Conservation (phyloP, 1,140 invertebrate genomes). For the Frieseomelitta varia region DNA sequence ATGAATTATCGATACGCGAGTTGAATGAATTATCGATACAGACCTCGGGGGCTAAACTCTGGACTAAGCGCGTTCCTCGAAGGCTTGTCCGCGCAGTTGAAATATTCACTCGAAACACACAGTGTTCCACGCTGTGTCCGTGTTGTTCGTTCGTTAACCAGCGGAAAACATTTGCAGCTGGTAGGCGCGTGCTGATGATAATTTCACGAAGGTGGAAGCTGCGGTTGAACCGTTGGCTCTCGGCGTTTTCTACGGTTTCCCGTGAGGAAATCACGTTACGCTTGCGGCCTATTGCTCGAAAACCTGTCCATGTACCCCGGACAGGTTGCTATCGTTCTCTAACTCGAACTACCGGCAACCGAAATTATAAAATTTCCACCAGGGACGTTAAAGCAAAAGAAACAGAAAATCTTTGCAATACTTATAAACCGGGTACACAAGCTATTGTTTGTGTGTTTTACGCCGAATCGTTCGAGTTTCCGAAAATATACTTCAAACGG, state of each 20-base stretch:
- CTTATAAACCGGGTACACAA: too few relatives aligned
- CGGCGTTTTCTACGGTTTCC: neutral
- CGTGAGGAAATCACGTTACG: neutral
- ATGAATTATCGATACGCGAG: neutral
- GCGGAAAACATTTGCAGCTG: neutral
- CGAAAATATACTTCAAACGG: too few relatives aligned
- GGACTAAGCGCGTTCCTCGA: neutral
- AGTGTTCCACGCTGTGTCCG: too few relatives aligned
- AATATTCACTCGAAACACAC: neutral
- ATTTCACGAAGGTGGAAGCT: neutral
- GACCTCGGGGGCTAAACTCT: neutral
- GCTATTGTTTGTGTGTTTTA: too few relatives aligned
- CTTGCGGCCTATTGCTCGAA: neutral
- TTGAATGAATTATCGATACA: neutral
- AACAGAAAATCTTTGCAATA: too few relatives aligned
- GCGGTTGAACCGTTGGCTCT: neutral
- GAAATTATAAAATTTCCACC: too few relatives aligned
- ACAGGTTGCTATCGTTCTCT: too few relatives aligned
- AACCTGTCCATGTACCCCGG: neutral
- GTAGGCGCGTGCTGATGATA: neutral
- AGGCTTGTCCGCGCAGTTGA: neutral
- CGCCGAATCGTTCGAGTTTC: too few relatives aligned
- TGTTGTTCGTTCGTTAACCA: neutral
- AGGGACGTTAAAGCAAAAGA: too few relatives aligned
- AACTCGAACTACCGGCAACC: too few relatives aligned